phyloP scores from a whole-genome alignment of 1,140 invertebrate species.

The Aplysia californica region DNA sequence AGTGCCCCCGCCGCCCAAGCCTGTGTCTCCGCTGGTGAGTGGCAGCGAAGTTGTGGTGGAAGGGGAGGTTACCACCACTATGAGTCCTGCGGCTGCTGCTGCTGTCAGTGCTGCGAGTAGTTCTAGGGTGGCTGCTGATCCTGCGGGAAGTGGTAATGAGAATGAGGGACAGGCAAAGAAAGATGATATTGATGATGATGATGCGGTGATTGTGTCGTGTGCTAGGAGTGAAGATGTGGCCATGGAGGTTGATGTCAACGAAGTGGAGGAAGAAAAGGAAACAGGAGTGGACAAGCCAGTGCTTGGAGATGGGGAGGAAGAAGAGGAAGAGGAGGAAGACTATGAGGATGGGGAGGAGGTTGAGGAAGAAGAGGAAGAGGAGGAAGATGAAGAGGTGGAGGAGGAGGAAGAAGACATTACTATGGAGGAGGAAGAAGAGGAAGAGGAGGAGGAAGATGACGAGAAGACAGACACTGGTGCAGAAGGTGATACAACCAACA shows the following conservation, averaged over 20 bases:
- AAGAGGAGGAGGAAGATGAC: slow-evolving; percentile 10
- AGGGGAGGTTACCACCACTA: not conserved
- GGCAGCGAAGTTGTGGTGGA: not conserved
- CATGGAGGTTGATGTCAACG: slow-evolving; percentile 3
- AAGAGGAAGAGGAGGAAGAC: slow-evolving; percentile 15
- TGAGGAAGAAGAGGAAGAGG: not conserved
- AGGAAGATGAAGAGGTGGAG: slow-evolving; percentile 1
- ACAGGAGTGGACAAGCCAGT: slow-evolving; percentile 7
- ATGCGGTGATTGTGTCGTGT: not conserved
- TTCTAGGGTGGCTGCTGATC: not conserved
- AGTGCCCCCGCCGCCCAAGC: not conserved
- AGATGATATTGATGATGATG: slow-evolving; percentile 26
- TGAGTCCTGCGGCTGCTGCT: not conserved
- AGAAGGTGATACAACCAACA: not conserved
- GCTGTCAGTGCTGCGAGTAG: not conserved
- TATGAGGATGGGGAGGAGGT: not conserved
- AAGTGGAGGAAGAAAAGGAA: slow-evolving; percentile 14
- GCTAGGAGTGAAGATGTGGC: slow-evolving; percentile 4
- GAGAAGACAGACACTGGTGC: not conserved
- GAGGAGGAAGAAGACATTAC: slow-evolving; percentile 19
- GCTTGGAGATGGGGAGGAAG: slow-evolving; percentile 18
- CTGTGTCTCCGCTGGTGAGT: not conserved
- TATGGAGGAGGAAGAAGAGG: not conserved
- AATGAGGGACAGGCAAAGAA: too few species aligned
- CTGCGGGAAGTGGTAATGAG: not conserved